Evolutionary conservation across 2,888 invertebrate species (phyloP).

Genomic region (Agriopis aurantiaria): DNA sequence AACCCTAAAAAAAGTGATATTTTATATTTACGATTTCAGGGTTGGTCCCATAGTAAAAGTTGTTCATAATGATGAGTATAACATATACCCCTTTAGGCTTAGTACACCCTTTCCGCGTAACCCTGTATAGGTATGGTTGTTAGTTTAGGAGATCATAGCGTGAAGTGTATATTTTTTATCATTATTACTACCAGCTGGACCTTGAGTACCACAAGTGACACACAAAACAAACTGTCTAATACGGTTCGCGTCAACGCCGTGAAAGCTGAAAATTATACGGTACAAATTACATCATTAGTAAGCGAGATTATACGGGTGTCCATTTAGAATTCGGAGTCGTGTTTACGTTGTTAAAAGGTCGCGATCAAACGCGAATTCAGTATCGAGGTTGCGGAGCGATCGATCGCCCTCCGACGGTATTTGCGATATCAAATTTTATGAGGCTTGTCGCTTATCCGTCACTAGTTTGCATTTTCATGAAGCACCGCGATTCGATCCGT

Average conservation of each 20-base stretch:
- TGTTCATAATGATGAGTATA: no score
- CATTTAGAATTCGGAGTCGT: conserved; percentile 48
- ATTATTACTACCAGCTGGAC: conserved; percentile 33
- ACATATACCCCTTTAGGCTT: no score
- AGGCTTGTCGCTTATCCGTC: conserved; percentile 57
- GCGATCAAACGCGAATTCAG: conserved; percentile 37
- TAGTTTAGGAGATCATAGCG: no score
- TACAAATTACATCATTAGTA: conserved; percentile 77
- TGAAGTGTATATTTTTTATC: no score
- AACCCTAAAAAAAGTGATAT: no score
- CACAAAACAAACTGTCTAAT: conserved; percentile 48
- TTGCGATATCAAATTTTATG: conserved; percentile 56
- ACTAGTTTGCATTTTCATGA: conserved; percentile 65
- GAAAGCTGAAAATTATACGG: conserved; percentile 74
- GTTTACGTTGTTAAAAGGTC: conserved; percentile 49
- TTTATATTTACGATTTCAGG: no score
- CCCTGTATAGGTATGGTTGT: no score
- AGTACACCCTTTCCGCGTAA: no score
- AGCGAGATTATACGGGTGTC: conserved; percentile 58
- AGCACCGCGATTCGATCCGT: conserved; percentile 61
- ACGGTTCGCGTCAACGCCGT: conserved; percentile 24
- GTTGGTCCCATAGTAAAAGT: no score
- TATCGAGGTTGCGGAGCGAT: conserved; percentile 47
- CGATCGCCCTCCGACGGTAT: conserved; percentile 52
- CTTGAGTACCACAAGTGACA: conserved; percentile 48